Evolutionary conservation across 2,113 vertebrate species (phyloP).

Genomic region (Heloderma charlesbogerti): DNA sequence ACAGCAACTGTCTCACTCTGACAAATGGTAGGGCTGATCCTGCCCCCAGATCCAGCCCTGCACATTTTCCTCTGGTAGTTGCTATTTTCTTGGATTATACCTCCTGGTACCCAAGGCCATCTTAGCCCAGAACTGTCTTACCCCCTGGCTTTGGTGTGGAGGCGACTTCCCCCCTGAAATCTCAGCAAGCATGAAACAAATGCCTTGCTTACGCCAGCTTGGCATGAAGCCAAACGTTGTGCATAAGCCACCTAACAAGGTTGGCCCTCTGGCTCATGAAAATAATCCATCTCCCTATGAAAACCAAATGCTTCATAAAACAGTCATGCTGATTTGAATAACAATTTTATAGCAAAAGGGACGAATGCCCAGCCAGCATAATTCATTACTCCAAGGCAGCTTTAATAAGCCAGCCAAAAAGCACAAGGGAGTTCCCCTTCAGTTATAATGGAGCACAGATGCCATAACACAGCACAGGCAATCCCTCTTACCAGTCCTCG

Average conservation of each 20-base stretch:
- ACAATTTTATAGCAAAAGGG: slow-evolving; percentile 17
- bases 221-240: slow-evolving; percentile 12
- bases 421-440: slow-evolving; percentile 30
- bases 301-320: slow-evolving; percentile 33
- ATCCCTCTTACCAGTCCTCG: background rate
- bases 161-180: background rate
- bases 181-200: slow-evolving; percentile 11
- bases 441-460: slow-evolving; percentile 41
- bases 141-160: background rate
- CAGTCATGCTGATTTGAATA: slow-evolving; percentile 30
- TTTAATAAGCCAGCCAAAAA: slow-evolving; percentile 33
- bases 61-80: background rate
- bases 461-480: background rate
- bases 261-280: slow-evolving; percentile 19
- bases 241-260: slow-evolving; percentile 14
- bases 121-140: background rate
- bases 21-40: background rate
- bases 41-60: background rate
- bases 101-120: background rate
- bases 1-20: background rate
- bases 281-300: slow-evolving; percentile 20
- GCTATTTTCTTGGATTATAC: background rate
- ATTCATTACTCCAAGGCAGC: slow-evolving; percentile 12
- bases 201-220: background rate
- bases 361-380: background rate